Percentiles rank a stretch among this genome's conserved stretches.
Conservation (phyloP, 2,888 invertebrate species). For the Hirtodrosophila duncani region DNA sequence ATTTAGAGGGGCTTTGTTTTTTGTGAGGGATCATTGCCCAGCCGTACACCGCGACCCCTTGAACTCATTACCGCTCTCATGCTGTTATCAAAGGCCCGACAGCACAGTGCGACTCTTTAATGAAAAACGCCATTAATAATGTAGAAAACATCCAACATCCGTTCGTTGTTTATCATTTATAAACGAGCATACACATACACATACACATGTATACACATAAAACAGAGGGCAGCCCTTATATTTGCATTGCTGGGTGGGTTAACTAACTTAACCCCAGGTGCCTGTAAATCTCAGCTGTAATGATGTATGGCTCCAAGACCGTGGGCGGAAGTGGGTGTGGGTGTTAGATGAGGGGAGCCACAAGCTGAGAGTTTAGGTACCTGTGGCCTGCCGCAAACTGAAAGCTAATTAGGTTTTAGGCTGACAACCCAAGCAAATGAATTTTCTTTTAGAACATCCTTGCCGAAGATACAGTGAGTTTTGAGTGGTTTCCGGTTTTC, state of each 20-base stretch:
- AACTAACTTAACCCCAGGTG: constrained; percentile 28
- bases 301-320: constrained; percentile 56
- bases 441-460: constrained; percentile 23
- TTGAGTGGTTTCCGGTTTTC: no score
- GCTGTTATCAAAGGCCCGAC: constrained; percentile 44
- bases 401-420: constrained; percentile 61
- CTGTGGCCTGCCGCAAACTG: constrained; percentile 55
- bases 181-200: constrained; percentile 18
- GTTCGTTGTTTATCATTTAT: constrained; percentile 68
- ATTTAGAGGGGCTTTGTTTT: constrained; percentile 31
- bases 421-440: constrained; percentile 48
- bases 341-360: constrained; percentile 2
- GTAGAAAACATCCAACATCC: constrained; percentile 68
- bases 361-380: not conserved
- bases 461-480: no score
- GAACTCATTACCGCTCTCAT: constrained; percentile 51
- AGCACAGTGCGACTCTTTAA: constrained; percentile 58
- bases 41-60: constrained; percentile 14
- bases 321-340: constrained; percentile 36
- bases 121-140: constrained; percentile 72
- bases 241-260: constrained; percentile 16
- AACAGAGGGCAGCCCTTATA: constrained; percentile 41
- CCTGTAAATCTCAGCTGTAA: constrained; percentile 52
- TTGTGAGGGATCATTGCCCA: not conserved
- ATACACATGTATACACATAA: constrained; percentile 29